Percentiles rank a stretch among this genome's conserved stretches.
Evolutionary conservation across 2,113 vertebrate genomes (phyloP).

Genomic region (Neopipo cinnamomea): DNA sequence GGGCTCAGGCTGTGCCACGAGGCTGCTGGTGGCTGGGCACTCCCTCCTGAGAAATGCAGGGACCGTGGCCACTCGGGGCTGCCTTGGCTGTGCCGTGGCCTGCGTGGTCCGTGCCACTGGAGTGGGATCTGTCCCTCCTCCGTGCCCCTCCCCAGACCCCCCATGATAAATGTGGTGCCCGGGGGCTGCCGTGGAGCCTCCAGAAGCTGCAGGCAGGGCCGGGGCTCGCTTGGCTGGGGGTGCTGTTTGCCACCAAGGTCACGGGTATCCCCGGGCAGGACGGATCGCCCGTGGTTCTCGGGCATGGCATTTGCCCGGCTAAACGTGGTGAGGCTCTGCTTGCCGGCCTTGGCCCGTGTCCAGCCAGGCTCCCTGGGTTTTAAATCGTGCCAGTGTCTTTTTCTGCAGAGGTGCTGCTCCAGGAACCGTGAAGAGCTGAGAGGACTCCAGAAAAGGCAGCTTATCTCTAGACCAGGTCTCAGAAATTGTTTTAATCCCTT

Average conservation of each 20-base stretch:
- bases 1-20: background rate
- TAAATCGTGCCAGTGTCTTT: background rate
- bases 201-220: background rate
- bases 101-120: background rate
- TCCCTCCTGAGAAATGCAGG: background rate
- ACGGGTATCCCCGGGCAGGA: background rate
- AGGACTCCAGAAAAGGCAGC: background rate
- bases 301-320: background rate
- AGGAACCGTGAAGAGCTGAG: background rate
- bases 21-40: background rate
- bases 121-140: background rate
- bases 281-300: rapidly evolving
- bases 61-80: background rate
- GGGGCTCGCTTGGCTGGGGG: background rate
- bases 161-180: rapidly evolving
- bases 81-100: no score
- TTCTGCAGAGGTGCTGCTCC: background rate
- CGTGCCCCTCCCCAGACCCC: background rate
- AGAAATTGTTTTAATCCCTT: background rate
- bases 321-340: background rate
- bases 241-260: background rate
- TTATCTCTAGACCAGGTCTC: background rate
- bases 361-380: background rate
- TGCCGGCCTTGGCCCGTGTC: background rate
- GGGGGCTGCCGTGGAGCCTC: background rate